Base-by-base conservation (phyloP, 2,888 invertebrate genomes). In the Pinctada fucata region DNA sequence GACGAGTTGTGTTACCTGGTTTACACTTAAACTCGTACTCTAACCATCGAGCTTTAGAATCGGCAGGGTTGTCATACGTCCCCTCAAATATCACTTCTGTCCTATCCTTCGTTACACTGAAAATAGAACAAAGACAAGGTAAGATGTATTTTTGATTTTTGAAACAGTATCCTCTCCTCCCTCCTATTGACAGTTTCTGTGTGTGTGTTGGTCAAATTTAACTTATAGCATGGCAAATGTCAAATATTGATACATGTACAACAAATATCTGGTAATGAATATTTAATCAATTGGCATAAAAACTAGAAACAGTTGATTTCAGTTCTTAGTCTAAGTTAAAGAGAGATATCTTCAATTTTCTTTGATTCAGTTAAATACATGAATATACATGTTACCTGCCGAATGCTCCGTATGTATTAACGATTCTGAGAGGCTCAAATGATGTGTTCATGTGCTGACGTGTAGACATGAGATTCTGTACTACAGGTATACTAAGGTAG, bases 21-120 rank as follows among this genome's bases (percentile, higher is more conserved):
- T 93, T 93, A 85, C 93, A 93, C 77, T 93, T 92, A 85, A 93
- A 93, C 80, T 93, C 91, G 82, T 93, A 93, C 79, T 93, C 93
- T 72, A 86, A 74, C 93, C 93, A 93, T 51, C 84, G 82, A 3
- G 92, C 87, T 10, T 79, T 75, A 0, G 88, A 83, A 75, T 85
- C 84, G 50, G 74, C 50, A 1, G 93, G 91, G 66, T 91, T 84
- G 76, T 82, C 83, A 79, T 87, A 85, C 0, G 93, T 93, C 8
- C 93, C 93, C 82, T 93, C 89, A 74, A 92, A 87, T 48, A 93
- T 91, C 2, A 93, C 91, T 83, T 93, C 93, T 31, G 91, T 91
- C 63, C 93, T 87, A 79, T 90, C 88, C 82, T 92, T 93, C 0
- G 92, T 93, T 2, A 93, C 85, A 83, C 93, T 93, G 84, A 58